Base-by-base conservation (phyloP, 2,797 vertebrate genomes). In the Macropodus opercularis region DNA sequence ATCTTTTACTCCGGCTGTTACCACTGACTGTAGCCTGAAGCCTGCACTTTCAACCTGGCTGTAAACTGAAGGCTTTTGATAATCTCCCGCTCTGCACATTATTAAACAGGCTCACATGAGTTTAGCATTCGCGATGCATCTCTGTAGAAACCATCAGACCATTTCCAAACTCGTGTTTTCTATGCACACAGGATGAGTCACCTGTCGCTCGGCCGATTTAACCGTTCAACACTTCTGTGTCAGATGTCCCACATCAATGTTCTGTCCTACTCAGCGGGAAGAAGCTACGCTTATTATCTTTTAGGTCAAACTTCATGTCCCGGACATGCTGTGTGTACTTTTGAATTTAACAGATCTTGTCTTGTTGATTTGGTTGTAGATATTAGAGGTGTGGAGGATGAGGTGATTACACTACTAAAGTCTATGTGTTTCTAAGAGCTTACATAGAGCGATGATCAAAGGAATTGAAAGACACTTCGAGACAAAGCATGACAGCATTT, bases 181-280 rank as follows among this genome's bases (percentile, higher is more conserved):
- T 18, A 59, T 4, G n/a, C 50, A 39, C 24, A n/a, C 49, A 23
- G 22, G 32, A n/a, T 84, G 83, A 87, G 56, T 84, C 83, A 85
- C 34, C 23, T 1, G 19, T 46, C 46, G 10, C 53, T 59, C 47
- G 35, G 31, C 43, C 1, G 13, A 23, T 63, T 27, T 41, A 39
- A 18, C 13, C n/a, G 12, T n/a, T 38, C n/a, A 22, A 42, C 42
- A 21, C 12, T 57, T 68, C 41, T 21, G 27, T 47, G 47, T 67
- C 59, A 47, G 40, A 39, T 48, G 17, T 54, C 36, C 36, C 22
- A 38, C 11, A 34, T 34, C 35, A 49, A 13, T 4, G 5, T 29
- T 21, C 13, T 17, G n/a, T 9, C 23, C 10, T 29, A 36, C 48
- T 50, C 8, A 62, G 18, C 14, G 26, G 19, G 46, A 53, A 51